Base-by-base conservation (phyloP, 2,113 vertebrate species). In the Spea bombifrons region DNA sequence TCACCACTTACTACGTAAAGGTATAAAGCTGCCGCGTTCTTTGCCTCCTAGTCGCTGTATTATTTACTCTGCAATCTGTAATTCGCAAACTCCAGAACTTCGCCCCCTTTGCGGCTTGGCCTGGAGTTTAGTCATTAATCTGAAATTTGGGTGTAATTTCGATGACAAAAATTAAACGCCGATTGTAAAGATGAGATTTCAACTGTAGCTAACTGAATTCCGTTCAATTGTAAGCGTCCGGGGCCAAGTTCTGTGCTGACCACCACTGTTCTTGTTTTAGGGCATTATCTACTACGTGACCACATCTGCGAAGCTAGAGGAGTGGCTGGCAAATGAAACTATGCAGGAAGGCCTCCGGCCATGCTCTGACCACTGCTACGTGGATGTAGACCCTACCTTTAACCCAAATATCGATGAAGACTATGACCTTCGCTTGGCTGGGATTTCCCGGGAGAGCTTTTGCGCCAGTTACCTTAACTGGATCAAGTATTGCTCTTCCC, bases 391-490 rank as follows among this genome's bases (percentile, higher is more conserved):
- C 85, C 96, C 97, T 8, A 99, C 97, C 2, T 99, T 99, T 88
- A 99, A 99, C 83, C 97, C 97, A 73, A 99, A 99, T 89, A 98
- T 99, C 49, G 97, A 99, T 63, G 97, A 99, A 85, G 97, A 99
- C 88, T 99, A 99, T 73, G 97, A 99, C 88, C 96, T 99, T 30
- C 94, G 96, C 2, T 89, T 99, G 17, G 96, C 97, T 10, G 97
- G 97, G 80, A 94, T 99, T 88, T 99, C 97, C 30, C 92, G 95
- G 83, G 97, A 99, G 87, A 99, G 96, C 81, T 99, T 99, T 88
- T 99, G 97, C 83, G 90, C 90, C 7, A 93, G 96, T 84, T 98
- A 99, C 87, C 91, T 98, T 82, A 92, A 89, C 86, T 99, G 97
- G 97, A 98, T 99, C 88, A 96, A 98, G 81, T 99, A 99, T 82